These are phyloP conservation scores for Entomobrya proxima DNA, from an alignment of 2,888 invertebrate species.

Conservation along the genomic window DNA sequence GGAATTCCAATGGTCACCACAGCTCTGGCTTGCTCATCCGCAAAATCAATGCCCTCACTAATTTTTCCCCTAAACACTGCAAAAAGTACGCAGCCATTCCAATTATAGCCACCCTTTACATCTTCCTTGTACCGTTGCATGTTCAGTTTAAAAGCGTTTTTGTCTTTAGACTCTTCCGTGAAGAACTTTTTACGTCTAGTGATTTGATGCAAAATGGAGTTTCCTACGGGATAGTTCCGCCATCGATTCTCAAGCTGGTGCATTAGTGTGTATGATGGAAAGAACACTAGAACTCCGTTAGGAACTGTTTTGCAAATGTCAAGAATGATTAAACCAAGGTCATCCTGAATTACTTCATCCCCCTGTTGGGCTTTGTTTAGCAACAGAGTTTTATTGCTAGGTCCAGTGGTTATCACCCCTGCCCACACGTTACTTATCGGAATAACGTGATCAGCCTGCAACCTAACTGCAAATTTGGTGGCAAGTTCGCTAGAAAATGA, in stretches of 20 bases:
- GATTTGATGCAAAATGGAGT: constrained; percentile 44
- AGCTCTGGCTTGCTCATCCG: constrained; percentile 72
- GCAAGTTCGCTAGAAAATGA: constrained; percentile 70
- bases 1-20: constrained; percentile 74
- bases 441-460: constrained; percentile 70
- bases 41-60: constrained; percentile 74
- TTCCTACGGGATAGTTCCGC: neutral
- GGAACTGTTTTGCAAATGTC: constrained; percentile 67
- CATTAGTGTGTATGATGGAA: constrained; percentile 66
- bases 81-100: constrained; percentile 70
- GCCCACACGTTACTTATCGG: constrained; percentile 58
- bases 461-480: constrained; percentile 48
- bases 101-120: constrained; percentile 30
- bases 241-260: constrained; percentile 49
- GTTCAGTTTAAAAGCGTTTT: constrained; percentile 58
- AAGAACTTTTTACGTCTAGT: constrained; percentile 57
- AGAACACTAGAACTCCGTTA: constrained; percentile 72
- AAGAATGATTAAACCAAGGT: constrained; percentile 61
- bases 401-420: constrained; percentile 35
- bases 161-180: constrained; percentile 56
- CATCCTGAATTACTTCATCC: constrained; percentile 46
- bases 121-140: constrained; percentile 55
- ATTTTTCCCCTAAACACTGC: constrained; percentile 72
- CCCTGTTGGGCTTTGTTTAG: constrained; percentile 37
- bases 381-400: neutral